Conservation (phyloP, 2,113 vertebrate species). For the Paracanthobrama guichenoti region DNA sequence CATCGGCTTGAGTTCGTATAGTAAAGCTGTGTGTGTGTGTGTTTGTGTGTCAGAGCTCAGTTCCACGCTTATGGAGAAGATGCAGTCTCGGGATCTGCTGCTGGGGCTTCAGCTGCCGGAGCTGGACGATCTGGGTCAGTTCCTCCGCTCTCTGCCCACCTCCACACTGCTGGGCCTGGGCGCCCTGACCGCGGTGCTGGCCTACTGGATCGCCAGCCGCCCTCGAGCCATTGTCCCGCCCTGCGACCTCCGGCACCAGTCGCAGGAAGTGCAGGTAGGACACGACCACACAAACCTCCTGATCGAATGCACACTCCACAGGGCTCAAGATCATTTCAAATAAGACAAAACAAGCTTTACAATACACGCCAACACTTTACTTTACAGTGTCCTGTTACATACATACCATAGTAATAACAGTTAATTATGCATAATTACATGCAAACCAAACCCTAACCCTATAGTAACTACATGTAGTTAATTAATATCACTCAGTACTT, state of each 20-base stretch:
- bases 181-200: slow-evolving; percentile 85
- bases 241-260: slow-evolving; percentile 89
- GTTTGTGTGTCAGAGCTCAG: slow-evolving; percentile 80
- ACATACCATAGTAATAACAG: too few species aligned
- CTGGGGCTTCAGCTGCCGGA: slow-evolving; percentile 86
- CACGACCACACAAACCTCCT: too few species aligned
- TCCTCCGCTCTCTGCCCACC: slow-evolving; percentile 85
- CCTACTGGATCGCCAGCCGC: slow-evolving; percentile 92
- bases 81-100: slow-evolving; percentile 92
- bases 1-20: neutral
- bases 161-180: slow-evolving; percentile 90
- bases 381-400: too few species aligned
- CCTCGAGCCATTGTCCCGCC: slow-evolving; percentile 87
- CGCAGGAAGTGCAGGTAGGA: slow-evolving; percentile 86
- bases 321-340: too few species aligned
- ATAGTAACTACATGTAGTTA: too few species aligned
- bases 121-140: slow-evolving; percentile 86
- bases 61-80: slow-evolving; percentile 90
- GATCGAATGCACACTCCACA: too few species aligned
- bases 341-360: too few species aligned
- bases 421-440: too few species aligned
- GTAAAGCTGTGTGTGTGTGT: slow-evolving; percentile 15
- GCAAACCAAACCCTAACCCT: too few species aligned
- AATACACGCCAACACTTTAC: too few species aligned
- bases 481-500: too few species aligned